phyloP scores from a whole-genome alignment of 2,113 vertebrate species.

The Apistogramma diplotaenia region DNA sequence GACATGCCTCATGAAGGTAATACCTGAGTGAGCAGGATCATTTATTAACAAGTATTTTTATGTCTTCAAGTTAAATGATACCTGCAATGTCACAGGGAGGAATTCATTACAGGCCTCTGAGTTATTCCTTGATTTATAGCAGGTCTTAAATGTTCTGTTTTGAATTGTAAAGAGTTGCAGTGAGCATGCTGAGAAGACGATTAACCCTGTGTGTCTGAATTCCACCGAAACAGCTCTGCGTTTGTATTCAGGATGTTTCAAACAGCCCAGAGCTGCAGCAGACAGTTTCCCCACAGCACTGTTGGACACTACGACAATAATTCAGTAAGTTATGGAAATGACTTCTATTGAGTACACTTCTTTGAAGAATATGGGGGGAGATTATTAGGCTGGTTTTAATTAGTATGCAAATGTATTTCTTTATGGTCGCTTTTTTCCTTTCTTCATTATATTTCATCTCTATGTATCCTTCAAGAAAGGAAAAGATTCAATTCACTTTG shows the following conservation, averaged over 20 bases:
- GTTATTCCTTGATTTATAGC: constrained; percentile 54
- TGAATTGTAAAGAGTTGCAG: constrained; percentile 61
- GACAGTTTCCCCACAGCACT: background rate
- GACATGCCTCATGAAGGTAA: background rate
- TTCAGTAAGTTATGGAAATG: constrained; percentile 52
- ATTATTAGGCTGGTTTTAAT: constrained; percentile 70
- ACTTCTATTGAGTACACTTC: constrained; percentile 58
- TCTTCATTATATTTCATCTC: constrained; percentile 77
- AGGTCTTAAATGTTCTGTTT: constrained; percentile 35
- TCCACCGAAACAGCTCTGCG: constrained; percentile 15
- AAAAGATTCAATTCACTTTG: constrained; percentile 63
- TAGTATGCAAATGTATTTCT: constrained; percentile 80
- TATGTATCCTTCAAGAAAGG: constrained; percentile 72
- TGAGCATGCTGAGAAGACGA: constrained; percentile 67
- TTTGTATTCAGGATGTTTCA: constrained; percentile 25
- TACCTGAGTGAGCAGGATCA: fast-evolving
- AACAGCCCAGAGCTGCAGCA: background rate
- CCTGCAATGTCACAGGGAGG: constrained; percentile 54
- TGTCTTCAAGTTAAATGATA: background rate
- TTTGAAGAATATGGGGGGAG: constrained; percentile 58
- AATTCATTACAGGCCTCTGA: constrained; percentile 52
- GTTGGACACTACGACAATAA: constrained; percentile 42
- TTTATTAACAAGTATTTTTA: background rate
- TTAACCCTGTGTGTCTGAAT: constrained; percentile 34
- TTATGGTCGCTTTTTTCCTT: constrained; percentile 72